phyloP scores from a whole-genome alignment of 2,797 vertebrate species.

The Xenentodon cancila region DNA sequence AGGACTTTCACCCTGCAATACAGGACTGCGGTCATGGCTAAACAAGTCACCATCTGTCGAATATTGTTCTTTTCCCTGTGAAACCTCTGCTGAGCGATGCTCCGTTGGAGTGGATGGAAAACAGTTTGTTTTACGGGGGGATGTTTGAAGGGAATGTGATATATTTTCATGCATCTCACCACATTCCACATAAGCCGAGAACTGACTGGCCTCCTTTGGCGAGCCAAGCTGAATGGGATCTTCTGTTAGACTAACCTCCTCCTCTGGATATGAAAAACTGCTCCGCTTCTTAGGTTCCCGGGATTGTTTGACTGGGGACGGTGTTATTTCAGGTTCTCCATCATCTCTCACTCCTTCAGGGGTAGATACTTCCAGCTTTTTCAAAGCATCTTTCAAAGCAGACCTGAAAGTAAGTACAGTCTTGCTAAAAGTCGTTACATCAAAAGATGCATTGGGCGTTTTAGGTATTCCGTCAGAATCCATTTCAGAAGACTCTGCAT shows the following conservation, averaged over 20 bases:
- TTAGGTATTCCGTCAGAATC: slow-evolving; percentile 76
- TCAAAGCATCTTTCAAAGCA: slow-evolving; percentile 89
- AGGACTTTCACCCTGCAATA: slow-evolving; percentile 16
- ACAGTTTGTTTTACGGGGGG: slow-evolving; percentile 55
- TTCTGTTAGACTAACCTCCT: slow-evolving; percentile 70
- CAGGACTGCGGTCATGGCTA: slow-evolving; percentile 47
- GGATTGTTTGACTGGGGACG: slow-evolving; percentile 63
- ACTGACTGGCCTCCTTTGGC: slow-evolving; percentile 69
- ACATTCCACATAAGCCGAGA: slow-evolving; percentile 58
- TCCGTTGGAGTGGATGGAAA: slow-evolving; percentile 67
- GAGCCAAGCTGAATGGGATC: slow-evolving; percentile 74
- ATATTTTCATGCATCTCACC: slow-evolving; percentile 61
- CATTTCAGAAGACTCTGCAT: slow-evolving; percentile 67
- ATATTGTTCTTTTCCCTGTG: slow-evolving; percentile 49
- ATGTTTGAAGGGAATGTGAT: slow-evolving; percentile 56
- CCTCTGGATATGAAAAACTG: slow-evolving; percentile 64
- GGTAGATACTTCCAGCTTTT: slow-evolving; percentile 85
- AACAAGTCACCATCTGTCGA: slow-evolving; percentile 54
- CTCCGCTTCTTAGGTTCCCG: slow-evolving; percentile 68
- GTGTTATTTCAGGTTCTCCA: slow-evolving; percentile 67
- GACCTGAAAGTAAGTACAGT: slow-evolving; percentile 88
- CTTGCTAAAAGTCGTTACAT: slow-evolving; percentile 86
- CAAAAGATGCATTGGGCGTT: slow-evolving; percentile 81
- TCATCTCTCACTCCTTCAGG: slow-evolving; percentile 79
- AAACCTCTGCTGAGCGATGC: slow-evolving; percentile 52